phyloP scores from a whole-genome alignment of 2,113 vertebrate genomes.

The Atractosteus spatula region DNA sequence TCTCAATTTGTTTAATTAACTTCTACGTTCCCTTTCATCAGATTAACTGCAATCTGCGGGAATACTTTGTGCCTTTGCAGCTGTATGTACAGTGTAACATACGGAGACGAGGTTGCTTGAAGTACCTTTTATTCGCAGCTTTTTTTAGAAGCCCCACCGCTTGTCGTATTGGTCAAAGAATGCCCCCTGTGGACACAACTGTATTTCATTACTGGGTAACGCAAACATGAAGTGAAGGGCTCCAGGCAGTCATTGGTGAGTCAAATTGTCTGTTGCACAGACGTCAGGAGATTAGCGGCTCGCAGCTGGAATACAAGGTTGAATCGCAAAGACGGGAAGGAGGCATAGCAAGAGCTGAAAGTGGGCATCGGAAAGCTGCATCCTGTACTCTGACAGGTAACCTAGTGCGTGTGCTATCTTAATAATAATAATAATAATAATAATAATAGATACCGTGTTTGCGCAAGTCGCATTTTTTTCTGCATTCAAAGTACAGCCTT shows the following conservation, averaged over 20 bases:
- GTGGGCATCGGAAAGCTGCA: slow-evolving; percentile 30
- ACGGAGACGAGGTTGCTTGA: slow-evolving; percentile 12
- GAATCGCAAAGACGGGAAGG: slow-evolving; percentile 38
- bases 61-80: too few species aligned
- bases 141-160: slow-evolving; percentile 25
- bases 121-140: slow-evolving; percentile 28
- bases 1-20: too few species aligned
- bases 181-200: slow-evolving; percentile 29
- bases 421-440: too few species aligned
- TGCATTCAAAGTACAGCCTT: too few species aligned
- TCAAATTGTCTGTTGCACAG: slow-evolving; percentile 30
- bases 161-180: slow-evolving; percentile 28
- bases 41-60: too few species aligned
- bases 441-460: too few species aligned
- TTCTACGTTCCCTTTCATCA: too few species aligned
- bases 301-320: slow-evolving; percentile 42
- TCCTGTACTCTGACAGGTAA: slow-evolving; percentile 24
- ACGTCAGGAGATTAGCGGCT: slow-evolving; percentile 38
- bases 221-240: slow-evolving; percentile 34
- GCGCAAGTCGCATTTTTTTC: too few species aligned
- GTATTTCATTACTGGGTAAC: slow-evolving; percentile 39
- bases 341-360: slow-evolving; percentile 23
- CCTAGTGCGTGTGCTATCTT: too few species aligned
- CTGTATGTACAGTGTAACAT: too few species aligned
- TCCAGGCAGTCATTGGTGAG: slow-evolving; percentile 38